Conservation (phyloP, 2,888 invertebrate genomes). For the Orthosia incerta region DNA sequence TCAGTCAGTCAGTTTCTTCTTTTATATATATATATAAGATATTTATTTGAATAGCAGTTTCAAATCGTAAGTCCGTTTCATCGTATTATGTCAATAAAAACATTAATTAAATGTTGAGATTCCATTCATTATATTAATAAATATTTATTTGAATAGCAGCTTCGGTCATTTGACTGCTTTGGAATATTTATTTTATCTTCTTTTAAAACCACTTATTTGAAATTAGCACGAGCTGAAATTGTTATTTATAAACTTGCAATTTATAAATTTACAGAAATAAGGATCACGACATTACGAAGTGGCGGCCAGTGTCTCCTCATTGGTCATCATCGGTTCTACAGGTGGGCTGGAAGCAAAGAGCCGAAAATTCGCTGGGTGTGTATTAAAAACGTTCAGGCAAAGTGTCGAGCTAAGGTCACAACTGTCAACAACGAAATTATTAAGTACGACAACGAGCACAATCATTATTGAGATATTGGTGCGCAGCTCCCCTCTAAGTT, state of each 20-base stretch:
- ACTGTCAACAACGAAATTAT: constrained; percentile 12
- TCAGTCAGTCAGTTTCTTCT: too few species aligned
- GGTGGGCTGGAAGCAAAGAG: constrained; percentile 22
- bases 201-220: neutral
- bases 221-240: neutral
- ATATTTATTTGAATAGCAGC: too few species aligned
- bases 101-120: too few species aligned
- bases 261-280: constrained; percentile 17
- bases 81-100: too few species aligned
- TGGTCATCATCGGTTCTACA: constrained; percentile 9
- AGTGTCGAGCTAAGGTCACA: constrained; percentile 15
- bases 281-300: constrained; percentile 10
- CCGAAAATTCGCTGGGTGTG: constrained; percentile 16
- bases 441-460: neutral
- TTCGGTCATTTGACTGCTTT: neutral
- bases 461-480: neutral
- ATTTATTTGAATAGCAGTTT: neutral
- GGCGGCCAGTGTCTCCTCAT: constrained; percentile 1
- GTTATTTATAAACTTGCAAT: constrained; percentile 11
- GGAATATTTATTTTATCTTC: neutral
- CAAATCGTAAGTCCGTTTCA: too few species aligned
- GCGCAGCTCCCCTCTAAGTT: too few species aligned
- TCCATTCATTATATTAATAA: too few species aligned
- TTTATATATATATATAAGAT: too few species aligned
- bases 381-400: neutral